Evolutionary conservation across 2,113 vertebrate species (phyloP).

Genomic region (Hyla sarda): DNA sequence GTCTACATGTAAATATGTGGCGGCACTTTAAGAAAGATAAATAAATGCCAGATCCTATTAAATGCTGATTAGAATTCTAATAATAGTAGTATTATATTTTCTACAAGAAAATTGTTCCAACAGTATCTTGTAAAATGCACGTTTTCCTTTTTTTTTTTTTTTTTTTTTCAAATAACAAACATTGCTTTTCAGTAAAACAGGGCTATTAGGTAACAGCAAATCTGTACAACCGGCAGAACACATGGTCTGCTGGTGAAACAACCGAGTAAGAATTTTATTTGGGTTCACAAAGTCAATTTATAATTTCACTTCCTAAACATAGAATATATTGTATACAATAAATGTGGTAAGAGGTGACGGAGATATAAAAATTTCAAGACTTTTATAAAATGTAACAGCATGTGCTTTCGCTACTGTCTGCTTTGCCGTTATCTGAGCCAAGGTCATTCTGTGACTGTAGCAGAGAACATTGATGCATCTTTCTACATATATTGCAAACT

Average conservation of each 20-base stretch:
- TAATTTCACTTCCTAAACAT: not conserved
- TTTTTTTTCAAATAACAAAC: not conserved
- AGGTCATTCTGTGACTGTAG: conserved; percentile 46
- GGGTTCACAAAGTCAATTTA: not conserved
- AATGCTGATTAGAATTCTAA: too few species aligned
- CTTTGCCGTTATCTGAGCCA: conserved; percentile 17
- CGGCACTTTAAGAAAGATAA: too few species aligned
- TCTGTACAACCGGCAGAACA: not conserved
- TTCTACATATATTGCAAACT: conserved; percentile 27
- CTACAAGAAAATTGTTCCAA: not conserved
- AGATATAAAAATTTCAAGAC: not conserved
- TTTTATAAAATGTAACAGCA: conserved; percentile 10
- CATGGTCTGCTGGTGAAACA: not conserved
- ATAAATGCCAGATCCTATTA: too few species aligned
- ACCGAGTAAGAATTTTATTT: not conserved
- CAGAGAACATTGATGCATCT: conserved; percentile 28
- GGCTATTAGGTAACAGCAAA: not conserved
- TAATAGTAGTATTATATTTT: too few species aligned
- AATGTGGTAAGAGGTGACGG: not conserved
- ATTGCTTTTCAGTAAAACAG: not conserved
- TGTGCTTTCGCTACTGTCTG: not conserved
- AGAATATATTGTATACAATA: not conserved
- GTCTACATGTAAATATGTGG: too few species aligned
- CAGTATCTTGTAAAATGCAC: not conserved
- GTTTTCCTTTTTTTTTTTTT: too few species aligned